phyloP scores from a whole-genome alignment of 2,888 invertebrate genomes.

The Lasius platythorax region DNA sequence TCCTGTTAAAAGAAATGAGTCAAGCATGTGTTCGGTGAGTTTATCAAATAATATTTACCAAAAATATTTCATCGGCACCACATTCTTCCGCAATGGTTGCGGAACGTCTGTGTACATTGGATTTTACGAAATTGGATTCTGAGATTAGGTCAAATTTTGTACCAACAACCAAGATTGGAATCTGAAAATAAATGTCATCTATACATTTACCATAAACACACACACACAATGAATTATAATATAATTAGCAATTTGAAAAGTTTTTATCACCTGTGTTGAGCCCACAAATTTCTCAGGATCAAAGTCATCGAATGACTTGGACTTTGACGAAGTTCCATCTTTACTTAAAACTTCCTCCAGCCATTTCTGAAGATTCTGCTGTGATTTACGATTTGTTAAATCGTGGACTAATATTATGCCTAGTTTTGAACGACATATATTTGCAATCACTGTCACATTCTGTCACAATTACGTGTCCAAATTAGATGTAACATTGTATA shows the following conservation, averaged over 20 bases:
- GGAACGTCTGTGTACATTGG: constrained; percentile 88
- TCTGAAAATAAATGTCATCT: constrained; percentile 86
- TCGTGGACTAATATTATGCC: constrained; percentile 98
- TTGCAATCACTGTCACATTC: constrained; percentile 19
- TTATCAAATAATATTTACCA: constrained; percentile 86
- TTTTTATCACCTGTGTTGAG: constrained; percentile 88
- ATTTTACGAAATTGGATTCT: constrained; percentile 88
- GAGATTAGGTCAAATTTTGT: constrained; percentile 96
- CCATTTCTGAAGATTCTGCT: constrained; percentile 97
- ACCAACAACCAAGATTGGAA: constrained; percentile 97
- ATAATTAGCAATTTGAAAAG: neutral
- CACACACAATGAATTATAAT: neutral
- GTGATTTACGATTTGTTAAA: constrained; percentile 97
- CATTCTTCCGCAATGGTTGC: constrained; percentile 95
- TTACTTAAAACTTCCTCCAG: constrained; percentile 95
- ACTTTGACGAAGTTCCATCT: constrained; percentile 87
- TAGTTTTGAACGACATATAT: constrained; percentile 79
- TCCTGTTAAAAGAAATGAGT: constrained; percentile 84
- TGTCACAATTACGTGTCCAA: neutral
- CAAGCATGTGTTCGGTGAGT: neutral
- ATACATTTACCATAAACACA: neutral
- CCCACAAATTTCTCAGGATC: constrained; percentile 96
- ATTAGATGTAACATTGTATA: neutral
- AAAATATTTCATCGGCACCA: constrained; percentile 96
- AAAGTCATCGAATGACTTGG: constrained; percentile 89